Base-by-base conservation (phyloP, 2,797 vertebrate species). In the Neoniphon sammara region DNA sequence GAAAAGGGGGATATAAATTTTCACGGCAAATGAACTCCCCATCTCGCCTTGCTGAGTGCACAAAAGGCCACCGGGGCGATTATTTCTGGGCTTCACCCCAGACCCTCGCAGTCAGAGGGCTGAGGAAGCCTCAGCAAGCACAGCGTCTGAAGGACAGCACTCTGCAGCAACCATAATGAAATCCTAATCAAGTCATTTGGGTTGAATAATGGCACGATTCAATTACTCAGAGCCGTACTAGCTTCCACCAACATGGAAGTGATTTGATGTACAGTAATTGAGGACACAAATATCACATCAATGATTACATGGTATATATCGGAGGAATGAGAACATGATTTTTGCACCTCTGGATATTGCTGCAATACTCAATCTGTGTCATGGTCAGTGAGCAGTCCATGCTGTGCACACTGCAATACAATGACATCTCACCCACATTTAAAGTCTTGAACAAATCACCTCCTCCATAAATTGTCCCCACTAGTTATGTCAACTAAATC, bases 21-120 rank as follows among this genome's bases (percentile, higher is more conserved):
- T 85, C 77, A 84, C 60, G 17, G 82, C 82, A 89, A 92, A 92
- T 91, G 70, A 92, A 91, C 81, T 89, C 81, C 73, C 70, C 72
- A 70, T 90, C 83, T 72, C 74, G 75, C 66, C 52, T 74, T 84
- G 81, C 83, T 84, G 84, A 83, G 74, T 70, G 87, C 82, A 83
- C 85, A 87, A 88, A 88, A 88, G 82, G 85, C 84, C 80, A 83
- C n/a, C 14, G 66, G 79, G 84, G 78, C 47, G 58, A 87, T 88
- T 86, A 82, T 78, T 84, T 75, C 80, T 75, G 53, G 60, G 66
- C 77, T 77, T 25, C 69, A 70, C 58, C 76, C 72, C 55, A 75
- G 61, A 80, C 71, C 73, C 17, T 61, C 67, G 73, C 52, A 73
- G 42, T 54, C 58, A 47, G 61, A 20, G n/a, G 55, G 31, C 23